phyloP scores from a whole-genome alignment of 2,113 vertebrate species.

The Triplophysa siluroides region DNA sequence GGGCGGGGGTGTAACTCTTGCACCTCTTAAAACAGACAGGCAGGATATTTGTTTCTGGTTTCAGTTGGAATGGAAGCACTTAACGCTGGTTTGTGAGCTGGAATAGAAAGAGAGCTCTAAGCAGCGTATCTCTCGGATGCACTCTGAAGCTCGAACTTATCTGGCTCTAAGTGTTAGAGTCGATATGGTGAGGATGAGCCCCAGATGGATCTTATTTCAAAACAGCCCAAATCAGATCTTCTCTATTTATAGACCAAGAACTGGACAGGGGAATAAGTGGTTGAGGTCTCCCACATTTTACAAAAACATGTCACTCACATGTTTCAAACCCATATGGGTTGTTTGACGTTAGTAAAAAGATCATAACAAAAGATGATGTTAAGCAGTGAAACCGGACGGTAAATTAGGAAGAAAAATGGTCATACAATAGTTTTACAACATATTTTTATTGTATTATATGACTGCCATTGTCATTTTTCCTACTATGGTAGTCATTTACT shows the following conservation, averaged over 20 bases:
- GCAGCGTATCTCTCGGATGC: constrained; percentile 8
- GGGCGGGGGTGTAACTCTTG: not conserved
- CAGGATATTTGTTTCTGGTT: constrained; percentile 40
- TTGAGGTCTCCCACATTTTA: not conserved
- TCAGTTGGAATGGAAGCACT: constrained; percentile 41
- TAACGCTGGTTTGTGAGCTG: constrained; percentile 18
- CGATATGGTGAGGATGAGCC: constrained; percentile 29
- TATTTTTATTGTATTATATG: too few relatives aligned
- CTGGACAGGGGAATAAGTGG: not conserved
- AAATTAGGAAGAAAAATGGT: too few relatives aligned
- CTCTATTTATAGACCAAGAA: constrained; percentile 36
- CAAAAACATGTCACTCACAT: not conserved
- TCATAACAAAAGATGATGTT: too few relatives aligned
- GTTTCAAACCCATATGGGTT: too few relatives aligned
- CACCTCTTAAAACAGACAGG: not conserved
- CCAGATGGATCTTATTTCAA: constrained; percentile 30
- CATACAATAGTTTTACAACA: too few relatives aligned
- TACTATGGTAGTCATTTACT: too few relatives aligned
- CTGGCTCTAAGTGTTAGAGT: constrained; percentile 34
- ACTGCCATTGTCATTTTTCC: too few relatives aligned
- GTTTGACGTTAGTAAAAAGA: too few relatives aligned
- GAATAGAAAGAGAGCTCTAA: not conserved
- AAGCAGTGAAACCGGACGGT: too few relatives aligned
- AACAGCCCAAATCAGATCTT: constrained; percentile 41
- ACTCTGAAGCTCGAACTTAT: constrained; percentile 13